These are phyloP conservation scores for Terebella lapidaria DNA, from an alignment of 2,888 invertebrate genomes.

Conservation along the genomic window DNA sequence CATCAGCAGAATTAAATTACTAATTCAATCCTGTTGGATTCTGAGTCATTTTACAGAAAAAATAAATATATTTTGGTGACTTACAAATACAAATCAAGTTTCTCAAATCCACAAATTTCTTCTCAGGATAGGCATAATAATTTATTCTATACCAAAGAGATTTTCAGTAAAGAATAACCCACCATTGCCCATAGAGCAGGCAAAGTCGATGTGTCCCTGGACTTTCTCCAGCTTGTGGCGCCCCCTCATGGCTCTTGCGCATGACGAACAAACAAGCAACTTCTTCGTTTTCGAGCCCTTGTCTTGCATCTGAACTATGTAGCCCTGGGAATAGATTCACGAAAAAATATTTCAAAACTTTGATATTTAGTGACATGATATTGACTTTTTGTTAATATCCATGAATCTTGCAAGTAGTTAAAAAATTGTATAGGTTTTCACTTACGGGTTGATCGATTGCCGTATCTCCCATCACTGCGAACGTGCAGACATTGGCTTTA, in stretches of 20 bases:
- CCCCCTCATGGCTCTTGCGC: constrained; percentile 50
- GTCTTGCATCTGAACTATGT: constrained; percentile 30
- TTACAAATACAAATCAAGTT: no score
- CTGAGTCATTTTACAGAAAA: no score
- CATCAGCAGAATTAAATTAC: no score
- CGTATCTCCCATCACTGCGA: constrained; percentile 40
- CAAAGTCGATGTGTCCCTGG: constrained; percentile 36
- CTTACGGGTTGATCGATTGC: constrained; percentile 51
- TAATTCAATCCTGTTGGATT: no score
- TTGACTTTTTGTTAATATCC: neutral
- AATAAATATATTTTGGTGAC: no score
- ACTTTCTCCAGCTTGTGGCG: constrained; percentile 42
- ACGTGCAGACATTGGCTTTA: constrained; percentile 50
- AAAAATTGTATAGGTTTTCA: constrained; percentile 8
- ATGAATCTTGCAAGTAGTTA: neutral
- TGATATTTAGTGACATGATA: neutral
- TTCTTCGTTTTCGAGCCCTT: constrained; percentile 11
- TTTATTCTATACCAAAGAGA: no score
- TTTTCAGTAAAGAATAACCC: no score
- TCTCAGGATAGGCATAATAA: no score
- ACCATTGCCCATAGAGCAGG: constrained; percentile 52
- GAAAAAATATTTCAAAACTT: neutral
- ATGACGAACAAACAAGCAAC: constrained; percentile 46
- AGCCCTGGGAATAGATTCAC: constrained; percentile 31
- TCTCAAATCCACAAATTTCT: no score